Evolutionary conservation across 2,113 vertebrate genomes (phyloP), one percentile per base, ranked within the genome.

Genomic region (Grammomys surdaster): DNA sequence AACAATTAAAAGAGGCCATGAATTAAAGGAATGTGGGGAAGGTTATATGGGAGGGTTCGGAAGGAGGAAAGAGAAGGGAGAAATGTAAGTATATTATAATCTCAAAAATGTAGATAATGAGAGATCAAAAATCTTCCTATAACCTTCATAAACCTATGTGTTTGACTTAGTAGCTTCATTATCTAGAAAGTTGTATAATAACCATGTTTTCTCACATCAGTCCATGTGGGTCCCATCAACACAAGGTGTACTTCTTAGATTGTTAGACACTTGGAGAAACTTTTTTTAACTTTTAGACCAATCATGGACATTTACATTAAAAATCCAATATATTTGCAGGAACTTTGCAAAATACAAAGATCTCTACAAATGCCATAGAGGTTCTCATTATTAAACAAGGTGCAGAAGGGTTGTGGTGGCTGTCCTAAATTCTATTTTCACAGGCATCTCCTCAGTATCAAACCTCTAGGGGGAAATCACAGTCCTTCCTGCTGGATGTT

Each of bases 231-330:
- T 72, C 72, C 60, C 58, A 58, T 82, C 89, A 90, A 72, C 76
- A 77, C 73, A 67, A 65, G 75, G 78, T 84, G 70, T 85, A 36
- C 63, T 87, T 93, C 19, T 72, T 84, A 95, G 89, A 93, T 88
- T 14, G 3, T 84, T 78, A 96, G 77, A 48, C 69, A 95, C 8
- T 17, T 85, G 87, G 73, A 89, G n/a, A 94, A 97, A 84, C 56
- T 36, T 78, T 81, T 40, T 93, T 93, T 88, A 95, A 96, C 87
- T 95, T 96, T 96, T 58, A 95, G 70, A 51, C 73, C 88, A 90
- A 97, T 91, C 82, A 96, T 93, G 88, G 63, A 46, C 56, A 95
- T 94, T 93, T 94, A 85, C 88, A 96, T 56, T 76, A 94, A 94
- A 96, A 33, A 90, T 56, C 69, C 95, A 97, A 94, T 73, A 65